A percentile compares a stretch with the other conserved stretches of the same genome.
Conservation (phyloP, 2,888 invertebrate genomes). For the Hecatera dysodea region DNA sequence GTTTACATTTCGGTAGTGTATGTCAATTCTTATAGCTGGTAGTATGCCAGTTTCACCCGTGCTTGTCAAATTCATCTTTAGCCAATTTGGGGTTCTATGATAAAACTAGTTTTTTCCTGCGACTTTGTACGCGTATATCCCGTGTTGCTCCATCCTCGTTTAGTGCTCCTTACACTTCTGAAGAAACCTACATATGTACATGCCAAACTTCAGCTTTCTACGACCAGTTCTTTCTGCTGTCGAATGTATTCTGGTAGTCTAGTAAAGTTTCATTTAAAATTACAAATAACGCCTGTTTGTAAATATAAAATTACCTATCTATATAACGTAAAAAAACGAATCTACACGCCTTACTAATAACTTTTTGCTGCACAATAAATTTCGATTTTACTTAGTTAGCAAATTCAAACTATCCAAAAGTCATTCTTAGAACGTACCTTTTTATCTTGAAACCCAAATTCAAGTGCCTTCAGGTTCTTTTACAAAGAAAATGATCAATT, state of each 20-base stretch:
- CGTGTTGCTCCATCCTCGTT: no score
- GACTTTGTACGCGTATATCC: no score
- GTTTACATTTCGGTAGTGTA: no score
- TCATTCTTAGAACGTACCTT: constrained; percentile 29
- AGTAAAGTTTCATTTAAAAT: not conserved
- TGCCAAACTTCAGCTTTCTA: no score
- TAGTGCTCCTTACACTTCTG: no score
- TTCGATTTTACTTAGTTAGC: constrained; percentile 10
- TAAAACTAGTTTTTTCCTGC: no score
- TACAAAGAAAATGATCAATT: constrained; percentile 70
- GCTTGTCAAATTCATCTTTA: no score
- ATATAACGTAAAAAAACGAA: constrained; percentile 3
- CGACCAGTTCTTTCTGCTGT: no score
- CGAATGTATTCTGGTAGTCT: not conserved
- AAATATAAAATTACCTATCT: not conserved
- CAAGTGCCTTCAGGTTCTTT: constrained; percentile 59
- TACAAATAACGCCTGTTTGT: not conserved
- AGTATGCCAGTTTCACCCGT: no score
- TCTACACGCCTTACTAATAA: not conserved
- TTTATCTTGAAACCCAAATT: constrained; percentile 35
- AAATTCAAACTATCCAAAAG: constrained; percentile 46
- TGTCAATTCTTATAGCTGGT: no score
- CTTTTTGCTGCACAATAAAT: constrained; percentile 16
- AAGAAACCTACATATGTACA: no score
- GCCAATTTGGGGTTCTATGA: no score